Evolutionary conservation across 2,113 vertebrate species (phyloP).

Genomic region (Ivindomyrus marchei): DNA sequence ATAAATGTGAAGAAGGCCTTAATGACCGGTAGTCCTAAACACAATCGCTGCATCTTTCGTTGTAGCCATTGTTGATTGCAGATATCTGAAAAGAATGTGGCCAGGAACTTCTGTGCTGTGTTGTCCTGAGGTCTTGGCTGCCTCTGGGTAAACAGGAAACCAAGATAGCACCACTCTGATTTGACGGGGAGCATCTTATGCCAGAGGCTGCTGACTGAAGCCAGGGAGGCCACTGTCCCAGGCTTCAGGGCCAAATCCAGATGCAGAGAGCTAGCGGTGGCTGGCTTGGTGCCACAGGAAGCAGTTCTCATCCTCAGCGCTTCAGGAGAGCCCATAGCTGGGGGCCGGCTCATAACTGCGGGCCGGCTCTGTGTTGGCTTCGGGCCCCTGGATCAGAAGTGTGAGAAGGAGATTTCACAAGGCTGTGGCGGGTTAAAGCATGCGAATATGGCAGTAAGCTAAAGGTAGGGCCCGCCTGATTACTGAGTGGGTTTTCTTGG

Average conservation of each 20-base stretch:
- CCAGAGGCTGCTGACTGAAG: background rate
- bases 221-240: background rate
- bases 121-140: background rate
- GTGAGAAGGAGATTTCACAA: background rate
- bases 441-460: background rate
- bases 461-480: background rate
- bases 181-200: background rate
- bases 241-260: background rate
- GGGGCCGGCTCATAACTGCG: background rate
- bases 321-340: background rate
- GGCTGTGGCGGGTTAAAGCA: background rate
- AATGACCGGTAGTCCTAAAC: background rate
- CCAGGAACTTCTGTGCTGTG: background rate
- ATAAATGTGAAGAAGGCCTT: background rate
- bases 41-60: background rate
- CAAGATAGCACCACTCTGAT: slow-evolving; percentile 4
- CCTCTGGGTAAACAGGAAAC: slow-evolving; percentile 17
- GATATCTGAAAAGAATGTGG: background rate
- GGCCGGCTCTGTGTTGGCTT: background rate
- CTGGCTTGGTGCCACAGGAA: background rate
- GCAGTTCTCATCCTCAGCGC: background rate
- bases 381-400: background rate
- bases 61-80: background rate
- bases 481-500: background rate
- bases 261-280: background rate